Base-by-base conservation (phyloP, 1,140 invertebrate genomes). In the Drosophila santomea region DNA sequence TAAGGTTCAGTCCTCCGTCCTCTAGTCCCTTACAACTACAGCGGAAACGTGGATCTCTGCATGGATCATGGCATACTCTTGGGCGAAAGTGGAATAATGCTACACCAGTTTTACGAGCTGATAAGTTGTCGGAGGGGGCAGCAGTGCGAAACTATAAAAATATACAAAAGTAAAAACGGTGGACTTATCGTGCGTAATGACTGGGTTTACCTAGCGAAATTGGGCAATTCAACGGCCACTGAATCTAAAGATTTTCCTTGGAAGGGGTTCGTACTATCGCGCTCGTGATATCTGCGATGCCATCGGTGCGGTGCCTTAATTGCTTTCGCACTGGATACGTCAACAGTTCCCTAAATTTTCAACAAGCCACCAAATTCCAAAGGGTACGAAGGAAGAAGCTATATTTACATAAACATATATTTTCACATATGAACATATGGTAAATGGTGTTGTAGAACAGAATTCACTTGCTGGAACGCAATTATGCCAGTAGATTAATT, bases 181-280 rank as follows among this genome's bases (percentile, higher is more conserved):
- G 17, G 25, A 39, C 55, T 58, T 58, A 58, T 58, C 41, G 10
- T 20, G 38, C 8, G 3, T 28, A 44, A 57, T 57, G 38, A 56
- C 15, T 44, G 17, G 25, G 39, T 44, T 44, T 58, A 14, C 28
- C 15, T 7, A 32, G 15, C 50, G 32, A 52, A 52, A 36, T 52
- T 52, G 15, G 32, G 15, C 32, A 20, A 52, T 52, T 52, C 4
- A 36, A 52, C 32, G 50, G 50, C 32, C 48, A 51, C 28, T 52
- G 50, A 12, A 52, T 52, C 15, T 52, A 32, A 15, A 52, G 17
- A 36, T 20, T 52, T 36, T 51, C n/a, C 50, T 14, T 32, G 25
- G 7, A 50, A 32, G 6, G 4, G n/a, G n/a, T 7, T 17, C 28
- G n/a, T 7, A 35, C 28, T 36, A 52, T 17, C 48, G 5, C 35